Conservation (phyloP, 1,140 invertebrate species). For the Mylabris phalerata region DNA sequence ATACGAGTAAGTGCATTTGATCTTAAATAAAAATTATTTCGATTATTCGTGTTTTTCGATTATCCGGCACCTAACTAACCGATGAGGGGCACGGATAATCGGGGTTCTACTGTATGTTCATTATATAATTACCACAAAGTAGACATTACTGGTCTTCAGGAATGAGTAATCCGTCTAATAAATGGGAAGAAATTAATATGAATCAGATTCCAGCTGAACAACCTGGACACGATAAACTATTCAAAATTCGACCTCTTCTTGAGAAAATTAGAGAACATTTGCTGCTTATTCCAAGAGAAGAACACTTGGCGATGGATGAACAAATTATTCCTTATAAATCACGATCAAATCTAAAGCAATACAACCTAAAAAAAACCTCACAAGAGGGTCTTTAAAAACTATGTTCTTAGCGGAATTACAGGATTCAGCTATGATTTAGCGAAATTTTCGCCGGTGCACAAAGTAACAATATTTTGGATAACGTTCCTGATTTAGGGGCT, state of each 20-base stretch:
- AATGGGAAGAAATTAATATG: conserved; percentile 1
- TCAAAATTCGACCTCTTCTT: conserved; percentile 31
- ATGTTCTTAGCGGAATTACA: conserved; percentile 33
- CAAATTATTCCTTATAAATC: conserved; percentile 42
- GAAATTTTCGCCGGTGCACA: conserved; percentile 36
- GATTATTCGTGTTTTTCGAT: too few species aligned
- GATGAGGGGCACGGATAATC: too few species aligned
- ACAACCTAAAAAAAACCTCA: conserved; percentile 42
- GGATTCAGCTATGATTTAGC: conserved; percentile 42
- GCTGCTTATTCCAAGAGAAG: conserved; percentile 31
- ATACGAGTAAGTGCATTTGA: not conserved
- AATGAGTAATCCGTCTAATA: too few species aligned
- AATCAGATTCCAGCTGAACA: conserved; percentile 5
- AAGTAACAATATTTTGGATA: conserved; percentile 18
- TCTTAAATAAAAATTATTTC: too few species aligned
- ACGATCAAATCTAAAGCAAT: conserved; percentile 38
- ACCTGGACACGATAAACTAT: conserved; percentile 17
- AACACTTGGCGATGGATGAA: conserved; percentile 36
- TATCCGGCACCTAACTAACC: too few species aligned
- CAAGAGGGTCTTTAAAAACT: conserved; percentile 45
- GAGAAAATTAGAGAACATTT: conserved; percentile 24
- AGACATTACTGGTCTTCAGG: too few species aligned
- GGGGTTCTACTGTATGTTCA: too few species aligned
- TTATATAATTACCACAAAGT: too few species aligned
- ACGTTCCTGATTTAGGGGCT: conserved; percentile 36